Conservation (phyloP, 2,888 invertebrate genomes). For the Drosophila vallismaia region DNA sequence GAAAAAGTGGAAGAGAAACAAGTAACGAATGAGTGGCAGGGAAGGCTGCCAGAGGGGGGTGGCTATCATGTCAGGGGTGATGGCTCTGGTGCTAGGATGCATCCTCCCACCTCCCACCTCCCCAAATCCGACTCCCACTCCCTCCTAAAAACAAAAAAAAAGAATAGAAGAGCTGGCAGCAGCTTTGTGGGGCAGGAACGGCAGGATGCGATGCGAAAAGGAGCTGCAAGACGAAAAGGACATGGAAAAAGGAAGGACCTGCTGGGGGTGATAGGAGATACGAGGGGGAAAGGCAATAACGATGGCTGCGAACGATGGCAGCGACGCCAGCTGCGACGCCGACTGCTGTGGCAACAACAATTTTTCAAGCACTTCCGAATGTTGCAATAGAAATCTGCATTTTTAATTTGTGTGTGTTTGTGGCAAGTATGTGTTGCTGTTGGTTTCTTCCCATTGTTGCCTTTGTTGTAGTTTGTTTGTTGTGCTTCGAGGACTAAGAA, state of each 20-base stretch:
- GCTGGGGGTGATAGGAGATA: too few species aligned
- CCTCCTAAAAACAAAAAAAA: background rate
- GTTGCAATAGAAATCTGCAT: slow-evolving; percentile 76
- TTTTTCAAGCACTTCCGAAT: slow-evolving; percentile 72
- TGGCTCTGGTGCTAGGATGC: background rate
- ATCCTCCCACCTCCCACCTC: background rate
- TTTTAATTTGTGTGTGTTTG: slow-evolving; percentile 59
- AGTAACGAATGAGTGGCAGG: background rate
- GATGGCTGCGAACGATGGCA: slow-evolving; percentile 42
- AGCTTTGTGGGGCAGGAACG: slow-evolving; percentile 31
- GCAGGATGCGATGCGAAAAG: slow-evolving; percentile 37
- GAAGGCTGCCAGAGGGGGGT: background rate
- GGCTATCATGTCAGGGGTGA: background rate
- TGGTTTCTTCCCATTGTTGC: slow-evolving; percentile 40
- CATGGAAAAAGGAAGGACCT: too few species aligned
- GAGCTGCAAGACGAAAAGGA: slow-evolving; percentile 3
- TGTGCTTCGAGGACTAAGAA: slow-evolving; percentile 34
- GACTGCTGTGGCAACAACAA: slow-evolving; percentile 57
- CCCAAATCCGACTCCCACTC: background rate
- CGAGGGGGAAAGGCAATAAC: slow-evolving; percentile 32
- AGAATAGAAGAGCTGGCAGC: slow-evolving; percentile 18
- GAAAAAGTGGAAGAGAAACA: background rate
- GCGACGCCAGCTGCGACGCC: slow-evolving; percentile 34
- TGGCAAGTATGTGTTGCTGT: slow-evolving; percentile 36
- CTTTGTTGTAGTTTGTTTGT: slow-evolving; percentile 34